Evolutionary conservation across 2,113 vertebrate species (phyloP).

Genomic region (Thomomys bottae): DNA sequence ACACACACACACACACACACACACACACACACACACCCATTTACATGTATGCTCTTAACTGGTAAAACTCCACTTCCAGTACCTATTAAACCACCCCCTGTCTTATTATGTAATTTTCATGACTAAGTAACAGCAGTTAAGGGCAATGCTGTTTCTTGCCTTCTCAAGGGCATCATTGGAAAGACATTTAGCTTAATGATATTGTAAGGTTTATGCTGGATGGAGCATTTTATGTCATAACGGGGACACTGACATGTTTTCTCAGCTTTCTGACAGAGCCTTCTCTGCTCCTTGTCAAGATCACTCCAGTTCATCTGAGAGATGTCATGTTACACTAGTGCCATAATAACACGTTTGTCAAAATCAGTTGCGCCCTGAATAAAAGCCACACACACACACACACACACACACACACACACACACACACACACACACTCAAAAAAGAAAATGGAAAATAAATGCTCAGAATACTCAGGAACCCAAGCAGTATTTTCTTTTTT

Average conservation of each 20-base stretch:
- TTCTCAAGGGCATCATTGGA: slow-evolving; percentile 17
- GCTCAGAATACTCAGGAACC: slow-evolving; percentile 58
- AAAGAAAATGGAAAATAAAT: slow-evolving; percentile 8
- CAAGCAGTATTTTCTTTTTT: slow-evolving; percentile 58
- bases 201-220: slow-evolving; percentile 42
- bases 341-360: slow-evolving; percentile 68
- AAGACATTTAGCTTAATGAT: slow-evolving; percentile 50
- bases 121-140: slow-evolving; percentile 50
- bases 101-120: slow-evolving; percentile 30
- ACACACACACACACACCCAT: background rate
- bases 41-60: background rate
- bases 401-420: no score
- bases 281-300: slow-evolving; percentile 72
- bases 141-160: background rate
- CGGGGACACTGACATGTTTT: slow-evolving; percentile 54
- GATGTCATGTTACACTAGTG: slow-evolving; percentile 49
- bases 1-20: background rate
- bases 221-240: background rate
- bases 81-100: background rate
- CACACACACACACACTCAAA: no score
- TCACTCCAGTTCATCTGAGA: slow-evolving; percentile 63
- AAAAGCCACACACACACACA: slow-evolving; percentile 4
- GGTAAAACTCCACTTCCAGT: background rate
- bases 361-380: slow-evolving; percentile 69
- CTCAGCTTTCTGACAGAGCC: slow-evolving; percentile 66